These are phyloP conservation scores for Apodemia zela DNA, from an alignment of 2,888 invertebrate species.

Conservation along the genomic window DNA sequence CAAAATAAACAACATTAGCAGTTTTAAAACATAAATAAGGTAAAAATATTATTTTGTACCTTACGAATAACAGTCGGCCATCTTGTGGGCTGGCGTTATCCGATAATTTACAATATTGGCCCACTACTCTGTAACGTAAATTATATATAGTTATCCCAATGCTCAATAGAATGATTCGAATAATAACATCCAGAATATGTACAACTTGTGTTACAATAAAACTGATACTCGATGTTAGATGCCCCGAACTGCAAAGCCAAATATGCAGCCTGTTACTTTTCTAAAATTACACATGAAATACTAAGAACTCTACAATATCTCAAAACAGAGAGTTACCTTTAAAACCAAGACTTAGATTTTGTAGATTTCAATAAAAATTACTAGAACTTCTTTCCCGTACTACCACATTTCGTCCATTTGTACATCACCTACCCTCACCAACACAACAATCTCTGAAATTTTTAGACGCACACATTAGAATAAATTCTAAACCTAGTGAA, in stretches of 20 bases:
- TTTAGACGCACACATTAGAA: constrained; percentile 51
- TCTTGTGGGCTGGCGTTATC: constrained; percentile 79
- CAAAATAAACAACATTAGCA: constrained; percentile 24
- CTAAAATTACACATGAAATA: constrained; percentile 30
- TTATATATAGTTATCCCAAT: constrained; percentile 43
- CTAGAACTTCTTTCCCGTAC: constrained; percentile 48
- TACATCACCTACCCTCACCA: constrained; percentile 57
- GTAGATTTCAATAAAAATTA: constrained; percentile 36
- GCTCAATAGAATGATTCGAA: constrained; percentile 41
- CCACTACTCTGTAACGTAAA: constrained; percentile 50
- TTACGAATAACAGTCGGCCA: constrained; percentile 80
- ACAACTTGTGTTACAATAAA: constrained; percentile 45
- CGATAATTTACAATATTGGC: constrained; percentile 60
- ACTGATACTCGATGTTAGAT: constrained; percentile 46
- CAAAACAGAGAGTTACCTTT: constrained; percentile 39
- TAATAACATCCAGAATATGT: constrained; percentile 43
- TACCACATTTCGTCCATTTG: constrained; percentile 67
- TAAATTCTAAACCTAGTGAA: constrained; percentile 35
- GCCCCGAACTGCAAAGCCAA: constrained; percentile 65
- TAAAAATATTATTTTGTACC: constrained; percentile 66
- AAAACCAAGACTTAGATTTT: constrained; percentile 38
- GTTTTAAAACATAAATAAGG: constrained; percentile 21
- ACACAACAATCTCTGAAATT: constrained; percentile 67
- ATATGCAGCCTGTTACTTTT: constrained; percentile 59
- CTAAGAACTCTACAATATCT: constrained; percentile 22